phyloP scores from a whole-genome alignment of 2,113 vertebrate genomes.

The Lontra canadensis region DNA sequence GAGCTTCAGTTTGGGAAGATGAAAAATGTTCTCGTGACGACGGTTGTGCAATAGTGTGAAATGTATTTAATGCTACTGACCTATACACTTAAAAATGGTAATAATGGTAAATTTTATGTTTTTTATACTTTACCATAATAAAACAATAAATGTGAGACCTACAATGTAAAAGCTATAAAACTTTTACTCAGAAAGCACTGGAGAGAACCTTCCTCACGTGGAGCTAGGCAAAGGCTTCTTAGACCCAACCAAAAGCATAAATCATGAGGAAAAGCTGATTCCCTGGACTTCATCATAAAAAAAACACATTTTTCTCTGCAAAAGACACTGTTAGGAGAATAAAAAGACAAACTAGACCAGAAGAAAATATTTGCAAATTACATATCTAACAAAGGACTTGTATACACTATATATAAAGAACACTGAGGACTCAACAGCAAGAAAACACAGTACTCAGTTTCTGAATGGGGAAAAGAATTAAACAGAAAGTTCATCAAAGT shows the following conservation, averaged over 20 bases:
- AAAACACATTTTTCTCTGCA: background rate
- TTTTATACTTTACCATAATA: background rate
- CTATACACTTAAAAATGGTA: background rate
- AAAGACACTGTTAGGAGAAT: background rate
- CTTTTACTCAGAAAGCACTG: background rate
- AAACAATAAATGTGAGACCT: background rate
- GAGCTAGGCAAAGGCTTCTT: background rate
- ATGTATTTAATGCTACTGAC: background rate
- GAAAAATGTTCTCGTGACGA: background rate
- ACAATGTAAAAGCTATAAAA: background rate
- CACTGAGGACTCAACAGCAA: background rate
- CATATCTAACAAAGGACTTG: background rate
- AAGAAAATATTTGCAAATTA: background rate
- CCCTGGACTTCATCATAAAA: background rate
- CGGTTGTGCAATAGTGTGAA: background rate
- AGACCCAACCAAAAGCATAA: background rate
- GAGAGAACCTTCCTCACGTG: background rate
- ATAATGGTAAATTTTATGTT: background rate
- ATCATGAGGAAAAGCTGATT: background rate
- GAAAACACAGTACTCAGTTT: background rate
- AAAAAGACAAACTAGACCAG: background rate
- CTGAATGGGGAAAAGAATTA: background rate
- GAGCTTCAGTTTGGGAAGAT: background rate
- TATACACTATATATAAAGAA: background rate
- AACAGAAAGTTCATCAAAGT: background rate